Percentiles rank a stretch among this genome's conserved stretches.
These are phyloP conservation scores for Xiphias gladius DNA, from an alignment of 2,113 vertebrate species.

Conservation along the genomic window DNA sequence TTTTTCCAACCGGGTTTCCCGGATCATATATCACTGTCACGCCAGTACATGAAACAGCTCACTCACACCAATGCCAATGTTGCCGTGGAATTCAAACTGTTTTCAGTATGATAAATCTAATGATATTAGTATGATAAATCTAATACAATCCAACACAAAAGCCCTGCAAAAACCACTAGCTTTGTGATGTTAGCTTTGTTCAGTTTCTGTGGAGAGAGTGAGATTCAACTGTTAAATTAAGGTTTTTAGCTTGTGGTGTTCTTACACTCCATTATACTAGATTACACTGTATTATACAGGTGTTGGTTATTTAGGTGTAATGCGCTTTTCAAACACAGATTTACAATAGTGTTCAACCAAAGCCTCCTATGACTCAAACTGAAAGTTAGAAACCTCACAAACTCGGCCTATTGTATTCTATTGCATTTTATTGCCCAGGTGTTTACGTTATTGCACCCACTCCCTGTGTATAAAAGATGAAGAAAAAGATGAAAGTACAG, in stretches of 20 bases:
- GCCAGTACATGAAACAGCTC: too few relatives aligned
- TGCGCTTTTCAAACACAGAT: not conserved
- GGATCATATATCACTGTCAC: too few relatives aligned
- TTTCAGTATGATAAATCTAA: too few relatives aligned
- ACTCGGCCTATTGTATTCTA: not conserved
- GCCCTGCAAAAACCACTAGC: too few relatives aligned
- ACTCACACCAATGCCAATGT: too few relatives aligned
- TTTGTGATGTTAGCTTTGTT: not conserved
- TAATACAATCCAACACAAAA: too few relatives aligned
- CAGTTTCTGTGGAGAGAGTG: not conserved
- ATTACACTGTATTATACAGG: too few relatives aligned
- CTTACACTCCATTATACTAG: not conserved
- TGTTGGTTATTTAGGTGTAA: not conserved
- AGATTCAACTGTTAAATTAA: not conserved
- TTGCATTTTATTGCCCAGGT: not conserved
- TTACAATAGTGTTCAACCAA: not conserved
- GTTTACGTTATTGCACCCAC: not conserved
- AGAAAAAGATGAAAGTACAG: constrained; percentile 17
- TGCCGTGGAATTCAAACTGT: too few relatives aligned
- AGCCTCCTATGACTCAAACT: not conserved
- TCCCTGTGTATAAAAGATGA: not conserved
- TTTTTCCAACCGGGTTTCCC: too few relatives aligned
- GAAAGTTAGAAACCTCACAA: not conserved
- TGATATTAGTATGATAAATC: too few relatives aligned
- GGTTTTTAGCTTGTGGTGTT: not conserved